phyloP scores from a whole-genome alignment of 64 coral and sea anemone genomes.

The Stichodactyla helianthus region DNA sequence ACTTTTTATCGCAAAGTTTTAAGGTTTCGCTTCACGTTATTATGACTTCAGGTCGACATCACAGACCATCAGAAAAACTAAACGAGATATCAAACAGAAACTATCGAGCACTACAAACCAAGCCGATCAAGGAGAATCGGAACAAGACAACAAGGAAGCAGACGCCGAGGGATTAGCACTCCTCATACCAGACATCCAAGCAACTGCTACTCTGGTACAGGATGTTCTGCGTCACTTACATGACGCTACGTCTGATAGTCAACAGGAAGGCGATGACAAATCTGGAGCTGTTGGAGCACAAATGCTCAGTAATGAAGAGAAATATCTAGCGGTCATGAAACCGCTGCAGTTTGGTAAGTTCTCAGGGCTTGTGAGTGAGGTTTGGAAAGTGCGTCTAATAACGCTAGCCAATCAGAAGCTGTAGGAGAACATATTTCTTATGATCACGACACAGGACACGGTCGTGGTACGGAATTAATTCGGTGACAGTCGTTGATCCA shows the following conservation, averaged over 20 bases:
- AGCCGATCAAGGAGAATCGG: not conserved
- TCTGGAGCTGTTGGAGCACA: not conserved
- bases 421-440: no score
- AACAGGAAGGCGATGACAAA: constrained; percentile 4
- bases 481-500: no score
- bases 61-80: constrained; percentile 4
- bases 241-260: constrained; percentile 24
- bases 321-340: constrained; percentile 84
- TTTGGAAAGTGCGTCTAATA: no score
- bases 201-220: constrained; percentile 74
- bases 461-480: no score
- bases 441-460: not conserved
- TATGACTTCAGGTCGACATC: constrained; percentile 11
- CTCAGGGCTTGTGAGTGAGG: not conserved
- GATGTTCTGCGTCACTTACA: constrained; percentile 53
- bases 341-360: constrained; percentile 89
- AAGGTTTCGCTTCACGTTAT: not conserved
- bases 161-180: constrained; percentile 76
- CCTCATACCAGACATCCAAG: constrained; percentile 93
- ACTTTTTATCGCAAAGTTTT: no score
- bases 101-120: not conserved
- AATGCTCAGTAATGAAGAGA: constrained; percentile 64
- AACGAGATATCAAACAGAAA: constrained; percentile 1
- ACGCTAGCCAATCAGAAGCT: no score
- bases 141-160: constrained; percentile 55